Evolutionary conservation across 2,888 invertebrate species (phyloP).

Genomic region (Erynnis tages): DNA sequence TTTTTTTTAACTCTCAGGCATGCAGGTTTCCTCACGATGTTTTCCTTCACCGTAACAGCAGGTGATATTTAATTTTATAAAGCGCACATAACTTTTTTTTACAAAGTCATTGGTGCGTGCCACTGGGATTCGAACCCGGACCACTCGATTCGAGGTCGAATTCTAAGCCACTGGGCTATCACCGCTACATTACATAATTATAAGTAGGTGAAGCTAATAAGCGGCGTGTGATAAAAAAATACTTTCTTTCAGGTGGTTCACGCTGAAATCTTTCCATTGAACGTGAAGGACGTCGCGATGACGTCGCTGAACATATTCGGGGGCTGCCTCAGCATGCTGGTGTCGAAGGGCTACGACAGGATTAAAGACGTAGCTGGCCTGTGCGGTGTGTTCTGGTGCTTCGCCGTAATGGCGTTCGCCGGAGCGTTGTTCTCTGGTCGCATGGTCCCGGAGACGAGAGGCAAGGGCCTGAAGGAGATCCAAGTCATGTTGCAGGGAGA

Average conservation of each 20-base stretch:
- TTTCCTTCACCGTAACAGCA: too few relatives aligned
- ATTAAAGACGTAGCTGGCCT: constrained; percentile 69
- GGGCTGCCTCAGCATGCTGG: constrained; percentile 68
- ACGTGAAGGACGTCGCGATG: constrained; percentile 78
- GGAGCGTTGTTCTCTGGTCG: constrained; percentile 71
- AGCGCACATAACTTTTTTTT: too few relatives aligned
- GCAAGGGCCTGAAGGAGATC: constrained; percentile 79
- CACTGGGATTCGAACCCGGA: too few relatives aligned
- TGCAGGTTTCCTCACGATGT: too few relatives aligned
- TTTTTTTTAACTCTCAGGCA: too few relatives aligned
- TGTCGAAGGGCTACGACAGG: constrained; percentile 74
- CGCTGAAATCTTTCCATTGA: constrained; percentile 80
- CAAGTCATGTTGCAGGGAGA: constrained; percentile 73
- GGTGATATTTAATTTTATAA: too few relatives aligned
- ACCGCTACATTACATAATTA: too few relatives aligned
- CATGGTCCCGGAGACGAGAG: constrained; percentile 81
- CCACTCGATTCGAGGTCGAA: too few relatives aligned
- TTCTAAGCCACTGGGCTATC: too few relatives aligned
- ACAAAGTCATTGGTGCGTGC: too few relatives aligned
- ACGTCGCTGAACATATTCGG: constrained; percentile 68
- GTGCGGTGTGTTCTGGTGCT: constrained; percentile 72
- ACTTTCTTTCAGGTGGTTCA: constrained; percentile 55
- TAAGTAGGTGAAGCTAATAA: too few relatives aligned
- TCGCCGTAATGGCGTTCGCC: constrained; percentile 60
- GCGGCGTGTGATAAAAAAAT: neutral